Conservation (phyloP, 2,888 invertebrate genomes). For the Zygaena filipendulae region DNA sequence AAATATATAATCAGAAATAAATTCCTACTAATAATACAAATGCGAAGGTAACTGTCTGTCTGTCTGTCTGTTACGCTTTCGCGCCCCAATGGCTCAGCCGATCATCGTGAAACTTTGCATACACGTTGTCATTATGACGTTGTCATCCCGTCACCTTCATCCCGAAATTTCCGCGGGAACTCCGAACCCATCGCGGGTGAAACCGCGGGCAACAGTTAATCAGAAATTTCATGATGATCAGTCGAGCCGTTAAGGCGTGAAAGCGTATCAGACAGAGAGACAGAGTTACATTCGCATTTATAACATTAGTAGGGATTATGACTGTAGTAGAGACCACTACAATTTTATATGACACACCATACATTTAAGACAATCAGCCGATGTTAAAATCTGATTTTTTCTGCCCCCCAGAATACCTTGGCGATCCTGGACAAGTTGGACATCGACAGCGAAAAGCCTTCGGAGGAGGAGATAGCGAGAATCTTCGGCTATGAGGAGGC, state of each 20-base stretch:
- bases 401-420: slow-evolving; percentile 82
- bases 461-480: slow-evolving; percentile 92
- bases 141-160: too few species aligned
- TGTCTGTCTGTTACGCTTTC: too few species aligned
- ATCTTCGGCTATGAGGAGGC: slow-evolving; percentile 93
- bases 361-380: background rate
- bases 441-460: slow-evolving; percentile 91
- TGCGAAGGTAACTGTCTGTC: too few species aligned
- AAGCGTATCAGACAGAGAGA: background rate
- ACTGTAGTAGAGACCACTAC: too few species aligned
- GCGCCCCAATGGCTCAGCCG: too few species aligned
- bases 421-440: slow-evolving; percentile 96
- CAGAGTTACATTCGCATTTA: background rate
- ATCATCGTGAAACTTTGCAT: too few species aligned
- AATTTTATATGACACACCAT: background rate
- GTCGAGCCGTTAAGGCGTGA: background rate
- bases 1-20: too few species aligned
- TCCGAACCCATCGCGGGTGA: too few species aligned
- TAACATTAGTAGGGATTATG: background rate
- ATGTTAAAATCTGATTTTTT: slow-evolving; percentile 5
- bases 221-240: background rate
- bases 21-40: too few species aligned
- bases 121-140: too few species aligned
- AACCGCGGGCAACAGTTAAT: too few species aligned
- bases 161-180: too few species aligned